A percentile compares a stretch with the other conserved stretches of the same genome.
Conservation (phyloP, 2,113 vertebrate genomes). For the Sprattus sprattus region DNA sequence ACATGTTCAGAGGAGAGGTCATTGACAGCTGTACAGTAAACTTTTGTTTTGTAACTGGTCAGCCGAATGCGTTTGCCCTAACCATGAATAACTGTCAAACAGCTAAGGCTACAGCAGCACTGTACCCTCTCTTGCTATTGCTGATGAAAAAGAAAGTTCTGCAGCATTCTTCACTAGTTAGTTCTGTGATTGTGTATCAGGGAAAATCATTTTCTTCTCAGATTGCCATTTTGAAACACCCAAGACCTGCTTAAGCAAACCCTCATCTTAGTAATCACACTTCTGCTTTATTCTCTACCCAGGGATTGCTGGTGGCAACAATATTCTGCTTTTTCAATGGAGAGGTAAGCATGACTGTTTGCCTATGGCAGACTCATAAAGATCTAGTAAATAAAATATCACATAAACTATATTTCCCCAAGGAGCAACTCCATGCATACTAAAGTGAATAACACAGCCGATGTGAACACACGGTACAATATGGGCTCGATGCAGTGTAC, state of each 20-base stretch:
- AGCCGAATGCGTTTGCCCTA: too few species aligned
- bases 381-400: background rate
- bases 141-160: background rate
- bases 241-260: background rate
- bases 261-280: background rate
- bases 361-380: background rate
- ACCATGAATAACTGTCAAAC: background rate
- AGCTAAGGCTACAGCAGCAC: background rate
- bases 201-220: background rate
- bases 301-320: constrained; percentile 93
- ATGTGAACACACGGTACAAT: background rate
- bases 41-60: too few species aligned
- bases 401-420: background rate
- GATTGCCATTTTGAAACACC: background rate
- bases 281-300: constrained; percentile 37
- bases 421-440: background rate
- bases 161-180: background rate
- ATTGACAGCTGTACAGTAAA: too few species aligned
- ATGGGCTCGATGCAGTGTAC: background rate
- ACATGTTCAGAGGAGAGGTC: background rate
- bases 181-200: background rate
- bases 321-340: constrained; percentile 99
- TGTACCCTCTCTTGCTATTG: background rate
- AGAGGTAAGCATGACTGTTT: constrained; percentile 76
- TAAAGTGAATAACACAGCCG: background rate